Conservation (phyloP, 2,888 invertebrate genomes). For the Pseudococcus longispinus region DNA sequence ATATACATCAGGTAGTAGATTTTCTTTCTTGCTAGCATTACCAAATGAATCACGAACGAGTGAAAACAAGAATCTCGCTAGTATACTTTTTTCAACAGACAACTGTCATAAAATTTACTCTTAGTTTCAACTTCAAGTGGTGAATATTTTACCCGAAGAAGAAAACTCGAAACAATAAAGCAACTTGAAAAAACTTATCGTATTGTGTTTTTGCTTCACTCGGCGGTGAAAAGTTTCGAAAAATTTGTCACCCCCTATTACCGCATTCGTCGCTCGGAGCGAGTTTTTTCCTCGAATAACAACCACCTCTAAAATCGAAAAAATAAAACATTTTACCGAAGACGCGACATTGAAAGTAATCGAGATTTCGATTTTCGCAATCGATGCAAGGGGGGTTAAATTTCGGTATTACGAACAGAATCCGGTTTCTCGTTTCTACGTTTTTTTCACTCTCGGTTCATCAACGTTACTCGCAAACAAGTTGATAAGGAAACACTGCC, state of each 20-base stretch:
- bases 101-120: not conserved
- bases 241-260: not conserved
- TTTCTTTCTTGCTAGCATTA: too few species aligned
- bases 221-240: not conserved
- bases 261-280: not conserved
- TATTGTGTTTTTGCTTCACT: not conserved
- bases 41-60: too few species aligned
- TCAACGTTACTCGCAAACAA: not conserved
- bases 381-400: not conserved
- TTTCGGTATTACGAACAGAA: not conserved
- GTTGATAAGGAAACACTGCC: not conserved
- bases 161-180: constrained; percentile 1
- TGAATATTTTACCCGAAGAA: not conserved
- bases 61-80: too few species aligned
- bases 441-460: not conserved
- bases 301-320: not conserved
- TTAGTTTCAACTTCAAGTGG: not conserved
- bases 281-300: not conserved
- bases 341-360: not conserved
- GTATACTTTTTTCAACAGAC: too few species aligned
- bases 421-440: not conserved
- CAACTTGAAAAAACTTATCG: not conserved
- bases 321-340: not conserved
- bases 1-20: too few species aligned
- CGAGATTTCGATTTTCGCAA: not conserved